These are phyloP conservation scores for Euura saliciscinereae DNA, from an alignment of 1,140 invertebrate genomes.

Conservation along the genomic window DNA sequence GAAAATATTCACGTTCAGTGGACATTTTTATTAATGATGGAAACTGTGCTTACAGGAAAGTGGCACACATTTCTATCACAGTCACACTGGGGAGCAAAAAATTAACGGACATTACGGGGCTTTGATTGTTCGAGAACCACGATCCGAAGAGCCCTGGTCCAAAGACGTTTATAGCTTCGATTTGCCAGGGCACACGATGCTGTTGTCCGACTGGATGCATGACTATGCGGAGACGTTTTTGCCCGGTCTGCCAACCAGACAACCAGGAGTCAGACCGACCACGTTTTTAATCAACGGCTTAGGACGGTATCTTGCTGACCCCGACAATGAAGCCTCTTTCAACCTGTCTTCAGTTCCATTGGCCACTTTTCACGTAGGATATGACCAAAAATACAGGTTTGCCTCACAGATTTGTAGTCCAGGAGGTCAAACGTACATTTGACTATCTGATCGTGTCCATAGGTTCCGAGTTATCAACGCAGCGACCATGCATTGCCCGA, in stretches of 20 bases:
- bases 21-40: not conserved
- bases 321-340: not conserved
- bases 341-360: not conserved
- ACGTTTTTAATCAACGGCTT: constrained; percentile 64
- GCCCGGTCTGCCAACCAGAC: constrained; percentile 30
- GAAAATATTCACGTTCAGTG: constrained; percentile 32
- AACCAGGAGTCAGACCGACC: constrained; percentile 50
- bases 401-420: not conserved
- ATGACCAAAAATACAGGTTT: constrained; percentile 13
- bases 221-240: constrained; percentile 35
- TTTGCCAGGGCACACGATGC: constrained; percentile 44
- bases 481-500: constrained; percentile 61
- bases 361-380: constrained; percentile 16
- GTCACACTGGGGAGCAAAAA: constrained; percentile 47
- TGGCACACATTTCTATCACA: not conserved
- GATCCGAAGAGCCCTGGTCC: constrained; percentile 25
- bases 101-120: constrained; percentile 46
- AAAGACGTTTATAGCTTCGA: constrained; percentile 48
- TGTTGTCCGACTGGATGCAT: constrained; percentile 49
- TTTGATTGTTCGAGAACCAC: constrained; percentile 40
- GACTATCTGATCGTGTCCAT: constrained; percentile 31
- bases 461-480: constrained; percentile 66
- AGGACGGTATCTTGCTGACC: constrained; percentile 48
- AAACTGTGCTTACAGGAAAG: not conserved
- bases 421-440: constrained; percentile 9